Conservation (phyloP, 2,113 vertebrate genomes). For the Lipophrys pholis region DNA sequence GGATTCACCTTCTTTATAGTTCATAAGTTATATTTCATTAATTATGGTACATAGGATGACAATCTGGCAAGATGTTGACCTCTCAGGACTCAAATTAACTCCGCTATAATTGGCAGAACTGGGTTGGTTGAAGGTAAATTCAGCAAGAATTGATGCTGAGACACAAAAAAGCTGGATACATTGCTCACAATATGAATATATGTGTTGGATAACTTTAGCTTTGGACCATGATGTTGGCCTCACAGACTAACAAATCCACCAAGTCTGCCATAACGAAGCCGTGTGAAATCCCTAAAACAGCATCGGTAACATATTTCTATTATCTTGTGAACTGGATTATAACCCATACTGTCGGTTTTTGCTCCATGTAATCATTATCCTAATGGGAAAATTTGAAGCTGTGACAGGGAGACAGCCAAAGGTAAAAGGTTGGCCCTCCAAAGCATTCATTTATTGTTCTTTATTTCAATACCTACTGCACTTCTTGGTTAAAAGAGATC, state of each 20-base stretch:
- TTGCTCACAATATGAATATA: not conserved
- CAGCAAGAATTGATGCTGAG: not conserved
- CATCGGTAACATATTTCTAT: not conserved
- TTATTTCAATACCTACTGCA: not conserved
- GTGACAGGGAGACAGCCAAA: not conserved
- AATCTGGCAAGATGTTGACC: no score
- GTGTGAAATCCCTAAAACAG: not conserved
- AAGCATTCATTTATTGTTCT: conserved; percentile 1
- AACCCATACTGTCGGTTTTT: not conserved
- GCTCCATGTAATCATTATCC: not conserved
- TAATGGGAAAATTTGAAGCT: not conserved
- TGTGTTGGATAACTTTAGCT: not conserved
- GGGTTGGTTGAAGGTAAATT: not conserved
- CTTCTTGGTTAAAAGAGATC: conserved; percentile 23
- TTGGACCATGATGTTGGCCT: not conserved
- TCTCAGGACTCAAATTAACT: not conserved
- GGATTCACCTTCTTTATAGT: no score
- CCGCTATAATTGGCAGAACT: not conserved
- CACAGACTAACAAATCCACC: not conserved
- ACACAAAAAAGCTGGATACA: no score
- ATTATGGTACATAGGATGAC: no score
- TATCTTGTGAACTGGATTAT: not conserved
- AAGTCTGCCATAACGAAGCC: not conserved
- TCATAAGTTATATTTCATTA: no score
- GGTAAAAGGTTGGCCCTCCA: conserved; percentile 1